Evolutionary conservation across 2,113 vertebrate species (phyloP).

Genomic region (Cnemophilus loriae): DNA sequence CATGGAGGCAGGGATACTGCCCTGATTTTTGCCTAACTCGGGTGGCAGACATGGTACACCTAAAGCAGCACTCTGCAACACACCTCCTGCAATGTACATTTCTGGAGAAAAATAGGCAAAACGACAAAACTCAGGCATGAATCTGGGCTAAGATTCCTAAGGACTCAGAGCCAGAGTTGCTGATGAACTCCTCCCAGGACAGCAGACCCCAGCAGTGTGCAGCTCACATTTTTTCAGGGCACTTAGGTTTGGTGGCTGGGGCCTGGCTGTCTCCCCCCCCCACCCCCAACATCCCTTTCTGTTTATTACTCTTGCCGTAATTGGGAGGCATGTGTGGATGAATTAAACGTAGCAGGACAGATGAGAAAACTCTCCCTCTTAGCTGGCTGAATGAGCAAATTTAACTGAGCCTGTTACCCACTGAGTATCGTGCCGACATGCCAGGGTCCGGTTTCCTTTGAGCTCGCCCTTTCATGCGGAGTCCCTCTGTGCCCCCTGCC

Average conservation of each 20-base stretch:
- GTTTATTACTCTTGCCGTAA: slow-evolving; percentile 46
- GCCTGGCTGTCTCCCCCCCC: neutral
- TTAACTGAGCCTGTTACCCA: slow-evolving; percentile 76
- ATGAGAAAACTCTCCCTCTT: slow-evolving; percentile 74
- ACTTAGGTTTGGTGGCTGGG: neutral
- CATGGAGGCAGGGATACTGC: accelerated
- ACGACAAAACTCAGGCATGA: neutral
- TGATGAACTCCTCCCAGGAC: neutral
- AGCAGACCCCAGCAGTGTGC: neutral
- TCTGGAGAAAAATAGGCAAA: neutral
- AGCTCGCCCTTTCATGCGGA: slow-evolving; percentile 73
- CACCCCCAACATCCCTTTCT: neutral
- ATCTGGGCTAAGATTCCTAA: neutral
- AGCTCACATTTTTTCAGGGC: neutral
- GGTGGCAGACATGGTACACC: neutral
- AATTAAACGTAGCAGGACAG: slow-evolving; percentile 58
- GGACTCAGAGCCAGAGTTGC: neutral
- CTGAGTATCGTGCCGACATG: slow-evolving; percentile 69
- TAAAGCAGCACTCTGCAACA: neutral
- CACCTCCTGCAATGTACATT: neutral
- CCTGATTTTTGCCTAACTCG: neutral
- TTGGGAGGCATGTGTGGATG: slow-evolving; percentile 57
- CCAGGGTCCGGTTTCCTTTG: slow-evolving; percentile 71
- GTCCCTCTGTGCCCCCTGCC: slow-evolving; percentile 63
- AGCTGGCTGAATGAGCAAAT: slow-evolving; percentile 77